phyloP scores from a whole-genome alignment of 1,140 invertebrate species.

The Zaprionus camerounensis region DNA sequence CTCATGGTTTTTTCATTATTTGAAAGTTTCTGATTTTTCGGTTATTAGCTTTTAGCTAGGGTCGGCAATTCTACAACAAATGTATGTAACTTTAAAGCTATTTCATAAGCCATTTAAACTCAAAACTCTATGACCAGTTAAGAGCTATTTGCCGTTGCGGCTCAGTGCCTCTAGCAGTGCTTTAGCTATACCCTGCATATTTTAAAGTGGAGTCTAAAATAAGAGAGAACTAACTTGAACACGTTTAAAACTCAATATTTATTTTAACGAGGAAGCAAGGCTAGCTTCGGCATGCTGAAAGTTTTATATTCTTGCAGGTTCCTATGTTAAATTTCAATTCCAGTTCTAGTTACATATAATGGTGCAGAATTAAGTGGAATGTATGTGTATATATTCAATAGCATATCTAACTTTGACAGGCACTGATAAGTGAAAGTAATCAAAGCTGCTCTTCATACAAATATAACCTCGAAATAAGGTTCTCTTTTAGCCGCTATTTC shows the following conservation, averaged over 20 bases:
- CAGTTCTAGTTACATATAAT: too few relatives aligned
- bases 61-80: slow-evolving; percentile 19
- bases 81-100: slow-evolving; percentile 32
- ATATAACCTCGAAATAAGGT: too few relatives aligned
- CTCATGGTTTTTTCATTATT: slow-evolving; percentile 21
- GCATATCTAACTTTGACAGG: too few relatives aligned
- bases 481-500: not conserved
- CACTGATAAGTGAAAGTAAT: too few relatives aligned
- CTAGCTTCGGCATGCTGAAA: too few relatives aligned
- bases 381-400: too few relatives aligned
- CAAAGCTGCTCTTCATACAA: too few relatives aligned
- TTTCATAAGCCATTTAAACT: slow-evolving; percentile 43
- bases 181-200: slow-evolving; percentile 4
- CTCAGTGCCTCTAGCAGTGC: slow-evolving; percentile 23
- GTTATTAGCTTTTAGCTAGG: slow-evolving; percentile 15
- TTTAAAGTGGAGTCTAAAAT: not conserved
- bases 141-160: slow-evolving; percentile 33
- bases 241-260: not conserved
- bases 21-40: slow-evolving; percentile 24
- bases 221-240: not conserved
- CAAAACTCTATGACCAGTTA: slow-evolving; percentile 30
- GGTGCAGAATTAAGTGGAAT: too few relatives aligned
- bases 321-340: too few relatives aligned
- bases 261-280: not conserved
- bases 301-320: too few relatives aligned